These are phyloP conservation scores for Thryonomys swinderianus DNA, from an alignment of 2,113 vertebrate species.

Conservation along the genomic window DNA sequence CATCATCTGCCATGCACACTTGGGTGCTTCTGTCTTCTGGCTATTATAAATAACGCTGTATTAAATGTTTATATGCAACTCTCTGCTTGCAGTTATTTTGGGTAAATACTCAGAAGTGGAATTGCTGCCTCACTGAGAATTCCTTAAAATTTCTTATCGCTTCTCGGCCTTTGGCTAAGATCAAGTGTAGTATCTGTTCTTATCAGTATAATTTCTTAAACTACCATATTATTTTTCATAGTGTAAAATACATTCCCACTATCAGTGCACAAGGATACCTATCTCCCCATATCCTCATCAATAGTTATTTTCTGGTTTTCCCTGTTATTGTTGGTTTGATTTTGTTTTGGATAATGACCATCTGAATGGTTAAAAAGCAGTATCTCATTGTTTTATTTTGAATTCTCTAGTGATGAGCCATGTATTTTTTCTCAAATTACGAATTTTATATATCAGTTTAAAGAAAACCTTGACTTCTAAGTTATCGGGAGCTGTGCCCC, in stretches of 20 bases:
- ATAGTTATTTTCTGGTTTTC: neutral
- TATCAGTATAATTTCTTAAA: neutral
- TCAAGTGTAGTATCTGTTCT: too few relatives aligned
- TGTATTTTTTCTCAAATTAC: neutral
- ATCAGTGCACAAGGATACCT: neutral
- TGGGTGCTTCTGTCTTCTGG: neutral
- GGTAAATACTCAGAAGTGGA: neutral
- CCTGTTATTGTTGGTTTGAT: too few relatives aligned
- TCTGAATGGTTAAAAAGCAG: neutral
- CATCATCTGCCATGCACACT: neutral
- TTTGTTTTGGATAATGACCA: neutral
- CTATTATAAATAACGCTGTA: neutral
- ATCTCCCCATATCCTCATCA: neutral
- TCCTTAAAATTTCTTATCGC: conserved; percentile 2
- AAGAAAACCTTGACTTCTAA: conserved; percentile 30
- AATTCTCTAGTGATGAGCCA: neutral
- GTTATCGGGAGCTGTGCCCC: neutral
- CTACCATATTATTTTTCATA: neutral
- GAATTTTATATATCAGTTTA: neutral
- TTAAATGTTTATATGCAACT: neutral
- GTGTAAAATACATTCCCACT: neutral
- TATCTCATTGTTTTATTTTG: neutral
- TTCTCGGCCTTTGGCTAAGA: too few relatives aligned
- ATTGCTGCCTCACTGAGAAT: neutral
- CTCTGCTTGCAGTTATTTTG: neutral